Conservation (phyloP, 2,113 vertebrate genomes). For the Saccopteryx bilineata region DNA sequence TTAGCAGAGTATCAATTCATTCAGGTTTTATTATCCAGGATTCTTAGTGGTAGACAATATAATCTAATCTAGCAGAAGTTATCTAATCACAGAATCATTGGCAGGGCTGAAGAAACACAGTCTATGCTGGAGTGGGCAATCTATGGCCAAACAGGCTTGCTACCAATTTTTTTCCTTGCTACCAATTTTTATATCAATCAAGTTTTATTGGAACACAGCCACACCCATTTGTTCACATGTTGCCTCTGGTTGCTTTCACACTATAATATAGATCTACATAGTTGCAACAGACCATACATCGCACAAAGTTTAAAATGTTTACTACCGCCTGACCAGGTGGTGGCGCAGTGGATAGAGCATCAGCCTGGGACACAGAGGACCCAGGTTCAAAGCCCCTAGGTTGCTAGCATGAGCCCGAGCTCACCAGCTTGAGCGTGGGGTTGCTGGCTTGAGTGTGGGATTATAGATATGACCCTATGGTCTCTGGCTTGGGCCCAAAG, state of each 20-base stretch:
- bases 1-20: constrained; percentile 18
- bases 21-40: neutral
- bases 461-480: too few relatives aligned
- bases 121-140: neutral
- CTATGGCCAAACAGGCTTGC: neutral
- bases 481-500: too few relatives aligned
- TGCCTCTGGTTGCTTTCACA: neutral
- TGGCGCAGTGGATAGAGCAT: too few relatives aligned
- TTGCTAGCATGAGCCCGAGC: too few relatives aligned
- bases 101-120: neutral
- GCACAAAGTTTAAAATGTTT: neutral
- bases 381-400: too few relatives aligned
- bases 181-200: neutral
- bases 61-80: neutral
- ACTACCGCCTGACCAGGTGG: neutral
- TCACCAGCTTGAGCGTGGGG: too few relatives aligned
- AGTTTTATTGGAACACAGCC: constrained; percentile 6
- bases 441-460: too few relatives aligned
- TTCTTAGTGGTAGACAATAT: neutral
- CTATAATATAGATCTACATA: neutral
- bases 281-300: neutral
- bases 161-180: neutral
- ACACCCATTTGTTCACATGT: neutral
- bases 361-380: too few relatives aligned
- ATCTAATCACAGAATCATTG: neutral